Evolutionary conservation across 2,888 invertebrate species (phyloP).

Genomic region (Eupithecia subumbrata): DNA sequence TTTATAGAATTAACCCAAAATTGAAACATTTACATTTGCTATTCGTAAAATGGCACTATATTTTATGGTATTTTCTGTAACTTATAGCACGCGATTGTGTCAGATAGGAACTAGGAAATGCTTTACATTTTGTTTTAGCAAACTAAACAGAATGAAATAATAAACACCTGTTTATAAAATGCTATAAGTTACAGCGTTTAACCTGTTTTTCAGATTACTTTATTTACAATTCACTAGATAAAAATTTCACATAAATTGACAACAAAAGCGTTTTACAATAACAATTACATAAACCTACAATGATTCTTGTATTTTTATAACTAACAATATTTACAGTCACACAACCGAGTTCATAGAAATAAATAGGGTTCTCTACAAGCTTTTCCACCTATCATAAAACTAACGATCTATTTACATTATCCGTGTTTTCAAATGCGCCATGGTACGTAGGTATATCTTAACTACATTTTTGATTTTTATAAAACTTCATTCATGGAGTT

Average conservation of each 20-base stretch:
- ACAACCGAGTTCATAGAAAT: slow-evolving; percentile 71
- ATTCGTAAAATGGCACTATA: slow-evolving; percentile 64
- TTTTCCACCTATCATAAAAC: slow-evolving; percentile 41
- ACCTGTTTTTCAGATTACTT: slow-evolving; percentile 30
- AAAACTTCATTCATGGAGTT: slow-evolving; percentile 26
- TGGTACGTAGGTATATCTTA: slow-evolving; percentile 26
- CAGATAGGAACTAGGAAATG: slow-evolving; percentile 30
- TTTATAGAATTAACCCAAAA: slow-evolving; percentile 77
- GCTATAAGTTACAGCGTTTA: slow-evolving; percentile 45
- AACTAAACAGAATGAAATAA: neutral
- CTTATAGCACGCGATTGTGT: slow-evolving; percentile 33
- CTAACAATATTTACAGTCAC: slow-evolving; percentile 73
- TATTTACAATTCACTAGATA: slow-evolving; percentile 58
- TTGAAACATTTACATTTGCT: slow-evolving; percentile 68
- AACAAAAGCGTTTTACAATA: slow-evolving; percentile 63
- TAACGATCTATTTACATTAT: slow-evolving; percentile 27
- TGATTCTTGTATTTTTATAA: slow-evolving; percentile 52
- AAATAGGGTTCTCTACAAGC: slow-evolving; percentile 63
- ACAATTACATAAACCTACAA: slow-evolving; percentile 54
- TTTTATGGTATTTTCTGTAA: slow-evolving; percentile 36
- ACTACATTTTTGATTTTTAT: slow-evolving; percentile 27
- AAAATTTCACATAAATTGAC: slow-evolving; percentile 64
- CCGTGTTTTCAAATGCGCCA: slow-evolving; percentile 12
- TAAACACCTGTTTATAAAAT: slow-evolving; percentile 4
- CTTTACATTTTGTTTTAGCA: slow-evolving; percentile 9